phyloP scores from a whole-genome alignment of 1,140 invertebrate species.

The Eupeodes corollae region DNA sequence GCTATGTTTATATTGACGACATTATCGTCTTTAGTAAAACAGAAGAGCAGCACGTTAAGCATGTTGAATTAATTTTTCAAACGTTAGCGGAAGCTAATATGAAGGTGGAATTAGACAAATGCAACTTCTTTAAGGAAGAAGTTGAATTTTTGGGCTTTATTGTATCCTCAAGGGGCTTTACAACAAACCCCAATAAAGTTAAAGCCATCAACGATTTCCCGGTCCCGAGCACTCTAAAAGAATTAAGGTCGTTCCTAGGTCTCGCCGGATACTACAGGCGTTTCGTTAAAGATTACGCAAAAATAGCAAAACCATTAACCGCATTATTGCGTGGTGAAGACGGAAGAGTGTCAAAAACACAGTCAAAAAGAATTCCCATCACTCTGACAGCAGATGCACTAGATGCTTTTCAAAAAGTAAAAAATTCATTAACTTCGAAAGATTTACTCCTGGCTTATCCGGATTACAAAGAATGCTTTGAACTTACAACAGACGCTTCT shows the following conservation, averaged over 20 bases:
- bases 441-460: slow-evolving; percentile 32
- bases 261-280: slow-evolving; percentile 5
- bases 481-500: slow-evolving; percentile 21
- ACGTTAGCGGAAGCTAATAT: slow-evolving; percentile 6
- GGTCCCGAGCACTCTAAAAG: slow-evolving; percentile 4
- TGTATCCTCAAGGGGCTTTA: slow-evolving; percentile 7
- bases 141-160: slow-evolving; percentile 12
- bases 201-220: slow-evolving; percentile 11
- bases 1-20: no score
- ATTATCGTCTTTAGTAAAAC: no score
- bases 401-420: slow-evolving; percentile 31
- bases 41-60: slow-evolving; percentile 20
- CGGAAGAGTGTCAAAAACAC: neutral
- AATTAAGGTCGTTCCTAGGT: slow-evolving; percentile 10
- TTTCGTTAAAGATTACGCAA: slow-evolving; percentile 21
- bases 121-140: slow-evolving; percentile 10
- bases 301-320: slow-evolving; percentile 7
- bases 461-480: slow-evolving; percentile 21
- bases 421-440: slow-evolving; percentile 29
- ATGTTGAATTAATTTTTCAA: slow-evolving; percentile 9
- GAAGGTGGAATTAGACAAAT: slow-evolving; percentile 8
- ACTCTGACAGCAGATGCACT: slow-evolving; percentile 8
- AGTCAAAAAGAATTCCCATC: slow-evolving; percentile 1
- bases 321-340: slow-evolving; percentile 5
- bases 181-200: slow-evolving; percentile 14